Evolutionary conservation across 1,140 invertebrate genomes (phyloP).

Genomic region (Bombus fervidus): DNA sequence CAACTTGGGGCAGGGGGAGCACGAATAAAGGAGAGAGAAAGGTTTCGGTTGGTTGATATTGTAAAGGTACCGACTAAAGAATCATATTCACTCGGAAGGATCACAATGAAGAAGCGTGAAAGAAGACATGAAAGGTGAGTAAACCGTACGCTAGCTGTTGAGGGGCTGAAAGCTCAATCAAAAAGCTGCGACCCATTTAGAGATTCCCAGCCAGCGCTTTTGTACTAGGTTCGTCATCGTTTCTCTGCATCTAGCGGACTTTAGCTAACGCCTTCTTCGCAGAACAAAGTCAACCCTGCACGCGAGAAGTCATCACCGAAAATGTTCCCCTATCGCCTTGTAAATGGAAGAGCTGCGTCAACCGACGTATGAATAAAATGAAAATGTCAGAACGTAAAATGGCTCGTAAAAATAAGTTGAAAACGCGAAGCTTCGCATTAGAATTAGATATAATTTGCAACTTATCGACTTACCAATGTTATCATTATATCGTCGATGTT

Average conservation of each 20-base stretch:
- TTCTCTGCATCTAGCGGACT: neutral
- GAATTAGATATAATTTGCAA: no score
- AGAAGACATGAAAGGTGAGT: constrained; percentile 32
- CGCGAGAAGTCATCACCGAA: neutral
- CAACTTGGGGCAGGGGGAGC: neutral
- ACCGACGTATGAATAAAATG: neutral
- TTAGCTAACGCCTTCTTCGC: neutral
- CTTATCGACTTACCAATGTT: no score
- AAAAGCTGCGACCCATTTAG: constrained; percentile 48
- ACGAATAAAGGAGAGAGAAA: neutral
- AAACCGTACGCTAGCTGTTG: constrained; percentile 1
- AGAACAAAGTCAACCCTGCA: neutral
- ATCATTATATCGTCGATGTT: no score
- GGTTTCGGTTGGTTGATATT: constrained; percentile 1
- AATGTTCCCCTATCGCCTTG: neutral
- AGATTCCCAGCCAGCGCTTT: neutral
- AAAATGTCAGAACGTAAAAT: neutral
- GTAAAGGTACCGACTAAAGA: constrained; percentile 17
- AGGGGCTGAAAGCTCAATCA: constrained; percentile 44
- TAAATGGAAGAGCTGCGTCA: neutral
- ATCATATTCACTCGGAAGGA: constrained; percentile 39
- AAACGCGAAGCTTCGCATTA: no score
- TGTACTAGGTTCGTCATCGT: neutral
- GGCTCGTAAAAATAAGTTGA: no score
- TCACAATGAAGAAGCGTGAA: constrained; percentile 43